Conservation (phyloP, 2,888 invertebrate species). For the Nesidiocoris tenuis region DNA sequence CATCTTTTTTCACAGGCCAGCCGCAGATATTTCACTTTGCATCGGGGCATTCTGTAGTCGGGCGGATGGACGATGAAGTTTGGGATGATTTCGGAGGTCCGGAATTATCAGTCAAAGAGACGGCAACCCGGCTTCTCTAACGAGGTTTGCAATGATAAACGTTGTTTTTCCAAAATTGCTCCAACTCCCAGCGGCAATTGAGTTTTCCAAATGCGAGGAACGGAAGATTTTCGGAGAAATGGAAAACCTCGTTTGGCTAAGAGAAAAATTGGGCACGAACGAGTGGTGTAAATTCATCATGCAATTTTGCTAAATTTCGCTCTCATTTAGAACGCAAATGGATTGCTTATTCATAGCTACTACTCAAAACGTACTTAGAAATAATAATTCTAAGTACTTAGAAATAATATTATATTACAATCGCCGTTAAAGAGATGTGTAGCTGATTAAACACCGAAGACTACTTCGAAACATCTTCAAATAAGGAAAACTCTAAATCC, state of each 20-base stretch:
- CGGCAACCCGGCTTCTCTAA: background rate
- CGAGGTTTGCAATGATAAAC: slow-evolving; percentile 27
- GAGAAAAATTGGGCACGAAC: background rate
- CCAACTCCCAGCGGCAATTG: slow-evolving; percentile 5
- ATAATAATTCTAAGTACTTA: no score
- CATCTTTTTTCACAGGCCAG: slow-evolving; percentile 15
- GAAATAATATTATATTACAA: no score
- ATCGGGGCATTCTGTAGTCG: background rate
- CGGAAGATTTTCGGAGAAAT: background rate
- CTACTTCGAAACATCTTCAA: no score
- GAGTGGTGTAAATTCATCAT: background rate
- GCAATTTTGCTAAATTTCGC: no score
- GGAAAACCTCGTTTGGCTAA: background rate
- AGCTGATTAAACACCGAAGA: no score
- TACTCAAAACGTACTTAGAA: no score
- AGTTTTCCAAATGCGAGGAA: slow-evolving; percentile 13
- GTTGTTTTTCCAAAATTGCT: slow-evolving; percentile 26
- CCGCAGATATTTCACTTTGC: slow-evolving; percentile 23
- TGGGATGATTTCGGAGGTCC: background rate
- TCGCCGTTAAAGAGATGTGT: no score
- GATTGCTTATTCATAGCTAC: no score
- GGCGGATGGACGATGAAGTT: background rate
- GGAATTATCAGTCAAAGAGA: background rate
- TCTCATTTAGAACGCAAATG: no score
- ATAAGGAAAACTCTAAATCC: no score